Percentiles rank a stretch among this genome's conserved stretches.
Conservation (phyloP, 2,888 invertebrate species). For the Cinara cedri region DNA sequence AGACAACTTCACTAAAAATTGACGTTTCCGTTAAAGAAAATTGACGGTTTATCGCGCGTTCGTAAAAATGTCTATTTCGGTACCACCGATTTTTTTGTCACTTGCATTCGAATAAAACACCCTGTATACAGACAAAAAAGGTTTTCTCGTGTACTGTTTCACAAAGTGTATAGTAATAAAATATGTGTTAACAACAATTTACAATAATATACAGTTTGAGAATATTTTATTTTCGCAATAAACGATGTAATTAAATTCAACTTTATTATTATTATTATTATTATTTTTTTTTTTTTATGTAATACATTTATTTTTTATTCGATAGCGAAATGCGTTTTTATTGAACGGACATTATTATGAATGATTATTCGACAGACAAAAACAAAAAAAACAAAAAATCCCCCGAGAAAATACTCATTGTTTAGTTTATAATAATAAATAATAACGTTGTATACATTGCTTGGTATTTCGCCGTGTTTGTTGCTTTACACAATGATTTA, state of each 20-base stretch:
- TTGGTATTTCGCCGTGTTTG: background rate
- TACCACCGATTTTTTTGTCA: too few relatives aligned
- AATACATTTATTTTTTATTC: background rate
- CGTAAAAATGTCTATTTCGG: too few relatives aligned
- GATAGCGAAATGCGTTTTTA: conserved; percentile 5
- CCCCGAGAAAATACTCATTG: background rate
- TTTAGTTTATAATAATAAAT: background rate
- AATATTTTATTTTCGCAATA: too few relatives aligned
- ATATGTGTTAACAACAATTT: too few relatives aligned
- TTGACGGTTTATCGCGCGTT: too few relatives aligned
- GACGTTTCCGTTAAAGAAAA: too few relatives aligned
- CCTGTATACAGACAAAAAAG: too few relatives aligned
- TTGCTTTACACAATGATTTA: conserved; percentile 37
- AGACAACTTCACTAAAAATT: too few relatives aligned
- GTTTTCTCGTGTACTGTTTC: background rate
- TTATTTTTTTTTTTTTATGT: background rate
- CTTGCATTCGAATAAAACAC: too few relatives aligned
- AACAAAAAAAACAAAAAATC: too few relatives aligned
- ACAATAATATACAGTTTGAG: background rate
- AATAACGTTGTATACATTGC: too few relatives aligned
- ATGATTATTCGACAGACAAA: conserved; percentile 16
- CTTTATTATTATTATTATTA: background rate
- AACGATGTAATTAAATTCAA: background rate
- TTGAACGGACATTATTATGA: background rate
- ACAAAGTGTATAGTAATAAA: background rate